Percentiles rank a stretch among this genome's conserved stretches.
These are phyloP conservation scores for Caenorhabditis virilis DNA, from an alignment of 2,888 invertebrate species.

Conservation along the genomic window DNA sequence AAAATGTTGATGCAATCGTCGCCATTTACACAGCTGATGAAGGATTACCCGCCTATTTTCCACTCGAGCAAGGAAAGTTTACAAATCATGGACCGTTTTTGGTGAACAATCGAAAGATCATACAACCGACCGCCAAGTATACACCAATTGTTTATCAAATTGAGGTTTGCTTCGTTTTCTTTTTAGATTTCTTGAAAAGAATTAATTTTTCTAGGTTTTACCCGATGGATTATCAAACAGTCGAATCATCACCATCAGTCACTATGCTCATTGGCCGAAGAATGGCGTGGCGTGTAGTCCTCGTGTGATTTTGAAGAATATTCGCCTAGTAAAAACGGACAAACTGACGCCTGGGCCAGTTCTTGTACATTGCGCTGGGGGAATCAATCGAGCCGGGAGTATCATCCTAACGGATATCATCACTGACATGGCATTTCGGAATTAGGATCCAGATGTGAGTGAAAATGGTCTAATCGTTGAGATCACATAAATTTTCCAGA, in stretches of 20 bases:
- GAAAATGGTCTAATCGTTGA: not conserved
- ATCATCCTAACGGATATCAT: constrained; percentile 1
- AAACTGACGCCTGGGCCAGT: not conserved
- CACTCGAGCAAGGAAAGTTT: constrained; percentile 17
- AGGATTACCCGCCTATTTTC: constrained; percentile 24
- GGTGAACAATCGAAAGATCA: constrained; percentile 22
- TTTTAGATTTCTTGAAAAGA: not conserved
- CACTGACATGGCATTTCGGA: not conserved
- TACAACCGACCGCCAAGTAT: constrained; percentile 2
- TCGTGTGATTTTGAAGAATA: constrained; percentile 1
- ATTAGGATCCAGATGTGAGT: not conserved
- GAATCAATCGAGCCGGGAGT: constrained; percentile 19
- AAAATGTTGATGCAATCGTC: constrained; percentile 22
- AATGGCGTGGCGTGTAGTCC: not conserved
- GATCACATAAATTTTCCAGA: not conserved
- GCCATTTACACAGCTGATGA: constrained; percentile 17
- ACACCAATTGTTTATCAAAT: not conserved
- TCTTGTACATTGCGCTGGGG: constrained; percentile 16
- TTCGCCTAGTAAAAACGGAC: not conserved
- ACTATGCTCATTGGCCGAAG: constrained; percentile 26
- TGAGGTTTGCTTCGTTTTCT: not conserved
- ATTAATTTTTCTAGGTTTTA: constrained; percentile 18
- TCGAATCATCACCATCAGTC: constrained; percentile 18
- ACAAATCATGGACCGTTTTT: constrained; percentile 29
- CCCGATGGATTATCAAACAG: constrained; percentile 30